Base-by-base conservation (phyloP, 2,113 vertebrate species). In the Pachyramphus minor region DNA sequence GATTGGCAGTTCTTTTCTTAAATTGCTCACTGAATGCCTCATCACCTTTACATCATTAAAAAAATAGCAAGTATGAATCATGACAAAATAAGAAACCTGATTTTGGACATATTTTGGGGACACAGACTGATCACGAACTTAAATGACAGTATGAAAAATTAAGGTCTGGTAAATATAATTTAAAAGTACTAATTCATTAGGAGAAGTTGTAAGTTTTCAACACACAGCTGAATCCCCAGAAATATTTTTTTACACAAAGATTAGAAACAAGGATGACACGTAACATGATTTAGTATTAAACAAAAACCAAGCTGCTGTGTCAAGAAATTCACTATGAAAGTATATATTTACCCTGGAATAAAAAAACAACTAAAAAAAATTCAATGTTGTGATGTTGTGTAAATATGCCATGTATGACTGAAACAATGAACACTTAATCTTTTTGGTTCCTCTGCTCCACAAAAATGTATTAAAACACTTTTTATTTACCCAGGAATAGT, bases 371-470 rank as follows among this genome's bases (percentile, higher is more conserved):
- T 47, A 5, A 58, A 84, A 39, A 56, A n/a, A 15, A 25, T 23
- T 35, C 0, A 9, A 5, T 2, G 1, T 23, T 73, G 5, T 16
- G 3, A 1, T 41, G 14, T 18, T 81, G 20, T 22, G 2, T 56
- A 63, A 47, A 7, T 37, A 49, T 49, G 5, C 5, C 41, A 28
- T 9, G n/a, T 24, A 58, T 19, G 17, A 64, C 28, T 44, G 62
- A 90, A 64, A 58, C 12, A 67, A 22, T 68, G 11, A 71, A 5
- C 5, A 78, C 7, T 69, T 58, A 62, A 22, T 15, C 23, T 10
- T 89, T 78, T 45, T 71, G 3, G 3, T n/a, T 71, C 30, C 72
- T 59, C 19, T 81, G 14, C 12, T 67, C 12, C 77, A 60, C 4
- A 79, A 80, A 33, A 74, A n/a, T 5, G 11, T 21, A 39, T n/a